These are phyloP conservation scores for Mormyrus iriodes DNA, from an alignment of 2,113 vertebrate genomes.

Conservation along the genomic window DNA sequence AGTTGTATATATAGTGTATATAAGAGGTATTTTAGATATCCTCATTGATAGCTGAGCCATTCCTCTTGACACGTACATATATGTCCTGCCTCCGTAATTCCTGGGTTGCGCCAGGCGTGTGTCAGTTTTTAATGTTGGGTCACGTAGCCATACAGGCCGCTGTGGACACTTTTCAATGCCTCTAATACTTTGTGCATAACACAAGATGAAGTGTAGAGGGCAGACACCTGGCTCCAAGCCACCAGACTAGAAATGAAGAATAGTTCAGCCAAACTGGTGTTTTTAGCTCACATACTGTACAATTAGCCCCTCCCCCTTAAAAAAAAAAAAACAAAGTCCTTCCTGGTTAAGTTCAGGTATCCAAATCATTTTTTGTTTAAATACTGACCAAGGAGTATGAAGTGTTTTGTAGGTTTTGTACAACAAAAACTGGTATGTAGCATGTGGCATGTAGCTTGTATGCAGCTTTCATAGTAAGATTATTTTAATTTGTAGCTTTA, in stretches of 20 bases:
- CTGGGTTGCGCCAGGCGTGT: neutral
- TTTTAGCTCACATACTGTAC: neutral
- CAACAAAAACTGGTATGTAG: conserved; percentile 7
- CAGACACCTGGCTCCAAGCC: neutral
- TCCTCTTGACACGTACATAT: neutral
- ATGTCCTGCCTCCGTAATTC: neutral
- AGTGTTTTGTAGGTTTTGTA: conserved; percentile 5
- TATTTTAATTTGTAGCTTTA: conserved; percentile 51
- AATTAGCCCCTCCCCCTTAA: neutral
- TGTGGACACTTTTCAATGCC: neutral
- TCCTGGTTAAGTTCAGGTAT: neutral
- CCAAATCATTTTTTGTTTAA: neutral
- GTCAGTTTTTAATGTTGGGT: neutral
- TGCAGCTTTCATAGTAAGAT: conserved; percentile 28
- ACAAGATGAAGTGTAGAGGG: neutral
- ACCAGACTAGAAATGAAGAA: neutral
- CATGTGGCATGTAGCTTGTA: conserved; percentile 10
- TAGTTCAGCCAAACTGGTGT: too few species aligned
- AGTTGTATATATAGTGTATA: neutral
- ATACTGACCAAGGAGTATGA: neutral
- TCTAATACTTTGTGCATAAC: neutral
- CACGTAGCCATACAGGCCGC: neutral
- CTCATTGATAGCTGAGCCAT: conserved; percentile 15
- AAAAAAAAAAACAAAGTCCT: neutral
- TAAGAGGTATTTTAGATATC: neutral